These are phyloP conservation scores for Elaeidobius kamerunicus DNA, from an alignment of 2,888 invertebrate species.

Conservation along the genomic window DNA sequence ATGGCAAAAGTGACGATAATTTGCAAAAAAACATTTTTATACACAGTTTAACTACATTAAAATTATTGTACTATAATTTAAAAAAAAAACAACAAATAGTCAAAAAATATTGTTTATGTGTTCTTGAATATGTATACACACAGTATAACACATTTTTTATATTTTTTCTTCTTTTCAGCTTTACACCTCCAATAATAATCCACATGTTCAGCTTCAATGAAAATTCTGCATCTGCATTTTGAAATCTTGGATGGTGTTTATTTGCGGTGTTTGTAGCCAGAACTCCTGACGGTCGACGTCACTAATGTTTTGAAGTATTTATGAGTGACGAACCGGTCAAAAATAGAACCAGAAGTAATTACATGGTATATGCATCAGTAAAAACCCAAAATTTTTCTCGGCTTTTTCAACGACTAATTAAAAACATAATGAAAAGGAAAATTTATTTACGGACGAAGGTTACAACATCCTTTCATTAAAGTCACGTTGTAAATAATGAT, in stretches of 20 bases:
- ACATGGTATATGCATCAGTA: slow-evolving; percentile 21
- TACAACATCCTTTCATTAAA: slow-evolving; percentile 7
- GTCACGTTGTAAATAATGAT: not conserved
- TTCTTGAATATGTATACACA: no score
- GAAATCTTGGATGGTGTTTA: slow-evolving; percentile 16
- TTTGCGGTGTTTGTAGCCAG: slow-evolving; percentile 21
- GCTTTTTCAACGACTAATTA: slow-evolving; percentile 7
- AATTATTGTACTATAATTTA: no score
- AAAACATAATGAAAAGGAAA: slow-evolving; percentile 10
- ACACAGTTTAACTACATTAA: no score
- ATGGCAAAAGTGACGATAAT: no score
- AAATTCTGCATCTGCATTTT: no score
- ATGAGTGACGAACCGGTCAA: slow-evolving; percentile 33
- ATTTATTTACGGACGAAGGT: slow-evolving; percentile 2
- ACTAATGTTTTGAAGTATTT: slow-evolving; percentile 26
- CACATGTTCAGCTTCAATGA: no score
- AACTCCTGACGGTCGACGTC: slow-evolving; percentile 13
- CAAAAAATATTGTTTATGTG: no score
- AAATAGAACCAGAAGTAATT: slow-evolving; percentile 36
- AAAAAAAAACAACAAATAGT: no score
- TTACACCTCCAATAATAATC: no score
- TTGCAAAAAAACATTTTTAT: no score
- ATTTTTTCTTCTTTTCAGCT: no score
- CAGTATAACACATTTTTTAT: no score
- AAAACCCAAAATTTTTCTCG: slow-evolving; percentile 19